Evolutionary conservation across 2,888 invertebrate genomes (phyloP).

Genomic region (Ferrisia virgata): DNA sequence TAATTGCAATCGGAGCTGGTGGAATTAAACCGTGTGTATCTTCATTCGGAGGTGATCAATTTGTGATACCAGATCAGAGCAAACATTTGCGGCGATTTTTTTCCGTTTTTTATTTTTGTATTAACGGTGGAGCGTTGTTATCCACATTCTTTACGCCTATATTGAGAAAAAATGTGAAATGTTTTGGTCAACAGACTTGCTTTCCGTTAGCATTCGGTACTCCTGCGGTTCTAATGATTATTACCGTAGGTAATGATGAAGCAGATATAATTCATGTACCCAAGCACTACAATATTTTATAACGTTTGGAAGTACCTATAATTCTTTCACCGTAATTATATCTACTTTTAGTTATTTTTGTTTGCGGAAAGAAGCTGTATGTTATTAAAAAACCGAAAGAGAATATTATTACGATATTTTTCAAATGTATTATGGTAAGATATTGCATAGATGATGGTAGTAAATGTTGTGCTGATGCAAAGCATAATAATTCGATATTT

Average conservation of each 20-base stretch:
- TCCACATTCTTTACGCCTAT: constrained; percentile 73
- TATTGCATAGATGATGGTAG: not conserved
- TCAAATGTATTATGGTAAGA: constrained; percentile 68
- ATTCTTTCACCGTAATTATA: not conserved
- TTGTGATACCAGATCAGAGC: constrained; percentile 63
- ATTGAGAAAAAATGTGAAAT: constrained; percentile 62
- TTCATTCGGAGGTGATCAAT: constrained; percentile 80
- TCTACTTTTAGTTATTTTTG: constrained; percentile 68
- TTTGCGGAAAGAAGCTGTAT: constrained; percentile 67
- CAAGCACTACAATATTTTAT: not conserved
- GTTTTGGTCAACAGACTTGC: constrained; percentile 66
- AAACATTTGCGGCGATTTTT: constrained; percentile 68
- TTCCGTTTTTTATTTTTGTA: constrained; percentile 70
- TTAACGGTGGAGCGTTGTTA: constrained; percentile 66
- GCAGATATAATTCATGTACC: constrained; percentile 50
- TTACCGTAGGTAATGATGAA: constrained; percentile 57
- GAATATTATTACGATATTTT: constrained; percentile 69
- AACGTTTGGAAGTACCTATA: not conserved
- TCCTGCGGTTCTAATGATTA: constrained; percentile 63
- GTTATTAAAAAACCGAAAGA: constrained; percentile 65
- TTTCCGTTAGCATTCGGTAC: constrained; percentile 74
- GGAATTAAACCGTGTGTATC: constrained; percentile 81
- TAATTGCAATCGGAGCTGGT: constrained; percentile 74
- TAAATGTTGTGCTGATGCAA: not conserved
- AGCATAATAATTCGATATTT: not conserved